Evolutionary conservation across 2,888 invertebrate species (phyloP).

Genomic region (Eutolmus rufibarbis): DNA sequence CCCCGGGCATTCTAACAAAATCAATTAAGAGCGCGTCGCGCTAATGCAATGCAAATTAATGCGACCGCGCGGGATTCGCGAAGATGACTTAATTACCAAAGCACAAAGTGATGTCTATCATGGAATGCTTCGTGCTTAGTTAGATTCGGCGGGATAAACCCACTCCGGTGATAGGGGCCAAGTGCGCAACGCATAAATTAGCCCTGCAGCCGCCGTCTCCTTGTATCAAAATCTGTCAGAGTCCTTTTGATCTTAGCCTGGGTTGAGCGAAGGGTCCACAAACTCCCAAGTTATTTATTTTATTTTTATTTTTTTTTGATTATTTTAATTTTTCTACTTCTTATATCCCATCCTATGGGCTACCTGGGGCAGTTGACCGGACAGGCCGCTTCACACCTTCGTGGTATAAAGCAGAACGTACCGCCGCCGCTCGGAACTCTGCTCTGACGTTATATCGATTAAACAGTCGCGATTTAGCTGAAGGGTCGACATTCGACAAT

Average conservation of each 20-base stretch:
- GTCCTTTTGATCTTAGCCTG: background rate
- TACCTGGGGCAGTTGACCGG: background rate
- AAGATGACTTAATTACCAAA: slow-evolving; percentile 34
- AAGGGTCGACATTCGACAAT: slow-evolving; percentile 40
- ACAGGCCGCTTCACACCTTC: background rate
- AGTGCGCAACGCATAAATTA: slow-evolving; percentile 17
- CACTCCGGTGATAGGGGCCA: background rate
- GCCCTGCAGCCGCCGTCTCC: background rate
- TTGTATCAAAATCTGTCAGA: slow-evolving; percentile 16
- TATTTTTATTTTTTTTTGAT: background rate
- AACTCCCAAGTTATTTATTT: background rate
- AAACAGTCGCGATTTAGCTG: slow-evolving; percentile 35
- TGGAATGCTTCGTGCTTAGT: background rate
- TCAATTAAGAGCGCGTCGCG: slow-evolving; percentile 25
- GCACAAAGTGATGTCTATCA: slow-evolving; percentile 29
- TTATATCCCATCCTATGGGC: background rate
- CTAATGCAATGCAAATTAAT: slow-evolving; percentile 36
- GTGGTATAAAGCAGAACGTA: background rate
- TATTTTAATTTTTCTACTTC: background rate
- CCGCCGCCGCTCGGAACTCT: background rate
- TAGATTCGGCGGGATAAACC: slow-evolving; percentile 17
- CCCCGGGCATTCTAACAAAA: background rate
- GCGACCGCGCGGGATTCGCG: slow-evolving; percentile 4
- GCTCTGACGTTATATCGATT: slow-evolving; percentile 12
- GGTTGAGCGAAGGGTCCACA: background rate